Evolutionary conservation across 2,797 vertebrate genomes (phyloP).

Genomic region (Ciconia nigra): DNA sequence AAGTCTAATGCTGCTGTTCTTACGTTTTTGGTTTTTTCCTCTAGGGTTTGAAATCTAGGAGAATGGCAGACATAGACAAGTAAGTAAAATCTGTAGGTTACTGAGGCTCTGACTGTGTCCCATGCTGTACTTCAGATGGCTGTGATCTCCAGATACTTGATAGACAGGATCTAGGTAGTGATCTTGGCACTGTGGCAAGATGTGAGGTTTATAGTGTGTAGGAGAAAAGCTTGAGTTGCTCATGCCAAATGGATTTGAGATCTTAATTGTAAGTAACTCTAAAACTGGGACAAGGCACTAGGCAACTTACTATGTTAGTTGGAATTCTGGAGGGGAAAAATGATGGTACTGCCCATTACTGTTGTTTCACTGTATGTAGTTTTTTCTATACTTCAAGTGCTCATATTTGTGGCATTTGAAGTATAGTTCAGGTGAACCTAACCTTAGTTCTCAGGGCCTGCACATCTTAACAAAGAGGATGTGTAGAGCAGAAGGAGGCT

Average conservation of each 20-base stretch:
- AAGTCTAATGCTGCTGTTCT: background rate
- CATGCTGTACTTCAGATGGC: background rate
- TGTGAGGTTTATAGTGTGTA: background rate
- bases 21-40: background rate
- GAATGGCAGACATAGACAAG: conserved; percentile 98
- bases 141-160: background rate
- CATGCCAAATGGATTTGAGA: background rate
- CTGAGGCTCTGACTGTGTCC: background rate
- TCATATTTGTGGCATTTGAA: background rate
- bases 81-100: conserved; percentile 77
- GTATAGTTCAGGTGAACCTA: background rate
- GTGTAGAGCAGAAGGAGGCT: background rate
- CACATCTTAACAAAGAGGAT: background rate
- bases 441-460: background rate
- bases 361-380: background rate
- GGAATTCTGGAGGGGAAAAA: background rate
- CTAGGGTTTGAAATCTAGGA: conserved; percentile 78
- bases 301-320: background rate
- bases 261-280: background rate
- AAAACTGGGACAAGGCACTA: background rate
- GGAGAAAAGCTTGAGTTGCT: background rate
- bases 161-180: background rate
- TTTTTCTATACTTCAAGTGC: background rate
- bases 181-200: background rate
- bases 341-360: background rate